Evolutionary conservation across 2,797 vertebrate species (phyloP).

Genomic region (Tinamus major): DNA sequence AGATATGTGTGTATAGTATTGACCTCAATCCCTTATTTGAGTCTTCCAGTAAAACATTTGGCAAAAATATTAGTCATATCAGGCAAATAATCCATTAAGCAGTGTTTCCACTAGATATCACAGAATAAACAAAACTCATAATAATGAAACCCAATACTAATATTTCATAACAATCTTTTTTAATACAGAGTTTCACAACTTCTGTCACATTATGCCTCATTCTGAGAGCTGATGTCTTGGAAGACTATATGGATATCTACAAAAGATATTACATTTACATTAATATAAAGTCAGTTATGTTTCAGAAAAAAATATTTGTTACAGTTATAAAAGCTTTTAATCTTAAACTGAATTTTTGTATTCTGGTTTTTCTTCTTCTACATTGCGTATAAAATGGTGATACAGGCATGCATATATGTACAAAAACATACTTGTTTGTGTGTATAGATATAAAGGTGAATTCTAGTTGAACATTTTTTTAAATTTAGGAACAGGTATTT

Average conservation of each 20-base stretch:
- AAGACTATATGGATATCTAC: background rate
- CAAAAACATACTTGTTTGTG: background rate
- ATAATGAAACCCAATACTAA: background rate
- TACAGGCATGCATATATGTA: background rate
- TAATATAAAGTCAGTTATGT: background rate
- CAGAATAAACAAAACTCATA: background rate
- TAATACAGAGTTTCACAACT: fast-evolving
- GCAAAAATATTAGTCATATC: background rate
- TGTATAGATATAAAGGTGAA: fast-evolving
- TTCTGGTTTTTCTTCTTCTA: background rate
- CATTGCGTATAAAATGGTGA: background rate
- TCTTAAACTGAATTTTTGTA: background rate
- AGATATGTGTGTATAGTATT: background rate
- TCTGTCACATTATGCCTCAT: fast-evolving
- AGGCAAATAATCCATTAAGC: background rate
- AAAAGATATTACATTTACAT: background rate
- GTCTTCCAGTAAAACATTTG: background rate
- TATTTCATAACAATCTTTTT: background rate
- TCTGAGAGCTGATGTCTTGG: background rate
- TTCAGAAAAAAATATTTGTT: background rate
- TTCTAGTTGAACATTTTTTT: background rate
- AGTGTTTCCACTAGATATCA: background rate
- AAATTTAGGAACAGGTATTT: background rate
- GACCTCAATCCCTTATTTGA: background rate
- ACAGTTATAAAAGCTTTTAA: background rate